These are phyloP conservation scores for Mormoops blainvillei DNA, from an alignment of 2,113 vertebrate genomes.

Conservation along the genomic window DNA sequence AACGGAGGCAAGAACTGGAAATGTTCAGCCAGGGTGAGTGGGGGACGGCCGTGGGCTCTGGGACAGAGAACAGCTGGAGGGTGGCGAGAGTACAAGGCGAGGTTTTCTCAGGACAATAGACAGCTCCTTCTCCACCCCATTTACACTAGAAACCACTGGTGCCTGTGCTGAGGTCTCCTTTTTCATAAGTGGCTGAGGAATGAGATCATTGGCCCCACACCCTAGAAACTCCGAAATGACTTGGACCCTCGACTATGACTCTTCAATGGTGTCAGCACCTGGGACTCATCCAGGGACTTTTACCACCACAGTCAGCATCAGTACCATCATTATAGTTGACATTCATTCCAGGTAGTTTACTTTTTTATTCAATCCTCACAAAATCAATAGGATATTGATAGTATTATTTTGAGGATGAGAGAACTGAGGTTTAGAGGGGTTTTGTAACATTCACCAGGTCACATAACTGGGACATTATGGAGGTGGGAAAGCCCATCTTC, in stretches of 20 bases:
- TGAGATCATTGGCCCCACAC: not conserved
- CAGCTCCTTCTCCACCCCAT: not conserved
- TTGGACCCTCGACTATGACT: not conserved
- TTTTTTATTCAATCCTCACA: not conserved
- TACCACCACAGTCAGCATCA: not conserved
- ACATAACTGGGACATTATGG: not conserved
- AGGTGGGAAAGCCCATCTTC: not conserved
- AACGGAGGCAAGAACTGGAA: not conserved
- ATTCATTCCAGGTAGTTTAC: not conserved
- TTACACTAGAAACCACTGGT: not conserved
- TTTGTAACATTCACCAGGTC: not conserved
- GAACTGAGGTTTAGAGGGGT: not conserved
- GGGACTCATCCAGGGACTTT: not conserved
- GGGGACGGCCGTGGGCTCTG: not conserved
- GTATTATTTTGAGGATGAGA: not conserved
- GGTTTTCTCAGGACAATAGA: not conserved
- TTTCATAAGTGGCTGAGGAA: not conserved
- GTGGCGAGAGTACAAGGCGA: not conserved
- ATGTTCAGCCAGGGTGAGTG: not conserved
- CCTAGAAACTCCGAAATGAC: not conserved
- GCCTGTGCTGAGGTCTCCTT: not conserved
- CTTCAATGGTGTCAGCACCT: not conserved
- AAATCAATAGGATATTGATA: not conserved
- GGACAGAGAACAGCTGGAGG: not conserved
- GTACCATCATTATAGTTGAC: not conserved